phyloP scores from a whole-genome alignment of 1,140 invertebrate species.

The Ips typographus region DNA sequence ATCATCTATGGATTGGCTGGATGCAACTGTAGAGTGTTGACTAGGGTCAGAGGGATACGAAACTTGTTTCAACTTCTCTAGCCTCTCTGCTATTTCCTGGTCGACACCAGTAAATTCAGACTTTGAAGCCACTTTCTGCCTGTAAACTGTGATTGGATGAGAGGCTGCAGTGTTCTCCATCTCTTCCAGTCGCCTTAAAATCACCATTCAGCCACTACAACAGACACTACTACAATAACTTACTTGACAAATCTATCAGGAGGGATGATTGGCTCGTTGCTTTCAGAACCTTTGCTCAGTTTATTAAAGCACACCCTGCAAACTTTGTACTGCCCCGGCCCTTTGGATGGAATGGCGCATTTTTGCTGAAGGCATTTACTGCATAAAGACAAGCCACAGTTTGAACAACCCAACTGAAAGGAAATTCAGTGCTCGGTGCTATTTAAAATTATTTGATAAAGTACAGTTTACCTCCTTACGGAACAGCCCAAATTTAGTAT shows the following conservation, averaged over 20 bases:
- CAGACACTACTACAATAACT: constrained; percentile 15
- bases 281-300: constrained; percentile 35
- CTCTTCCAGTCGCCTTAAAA: constrained; percentile 49
- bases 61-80: constrained; percentile 58
- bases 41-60: constrained; percentile 55
- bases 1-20: constrained; percentile 56
- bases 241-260: constrained; percentile 58
- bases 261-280: constrained; percentile 46
- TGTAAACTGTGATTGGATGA: constrained; percentile 55
- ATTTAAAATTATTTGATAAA: not conserved
- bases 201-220: not conserved
- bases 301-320: constrained; percentile 50
- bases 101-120: constrained; percentile 52
- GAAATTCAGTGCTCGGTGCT: not conserved
- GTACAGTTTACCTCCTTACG: constrained; percentile 53
- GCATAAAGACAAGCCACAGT: constrained; percentile 66
- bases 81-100: constrained; percentile 59
- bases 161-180: constrained; percentile 53
- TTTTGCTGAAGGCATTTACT: constrained; percentile 61
- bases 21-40: constrained; percentile 57
- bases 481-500: constrained; percentile 56
- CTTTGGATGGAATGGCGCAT: constrained; percentile 48
- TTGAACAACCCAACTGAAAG: constrained; percentile 61
- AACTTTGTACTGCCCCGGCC: constrained; percentile 53
- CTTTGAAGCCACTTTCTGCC: constrained; percentile 51